These are phyloP conservation scores for Crotalus horridus DNA, from an alignment of 2,113 vertebrate genomes.

Conservation along the genomic window DNA sequence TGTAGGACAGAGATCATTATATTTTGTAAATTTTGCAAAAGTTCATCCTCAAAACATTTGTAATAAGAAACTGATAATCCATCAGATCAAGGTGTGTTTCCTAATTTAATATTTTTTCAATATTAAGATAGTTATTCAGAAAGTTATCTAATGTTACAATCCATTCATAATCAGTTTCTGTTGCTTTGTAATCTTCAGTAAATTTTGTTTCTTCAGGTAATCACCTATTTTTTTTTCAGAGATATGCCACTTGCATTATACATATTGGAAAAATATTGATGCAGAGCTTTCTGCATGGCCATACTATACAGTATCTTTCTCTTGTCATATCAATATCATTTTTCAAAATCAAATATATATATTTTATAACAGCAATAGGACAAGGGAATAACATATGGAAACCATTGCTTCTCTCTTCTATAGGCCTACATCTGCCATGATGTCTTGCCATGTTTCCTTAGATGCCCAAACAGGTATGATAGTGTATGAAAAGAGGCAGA, in stretches of 20 bases:
- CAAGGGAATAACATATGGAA: constrained; percentile 46
- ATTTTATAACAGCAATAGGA: constrained; percentile 42
- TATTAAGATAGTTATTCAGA: not conserved
- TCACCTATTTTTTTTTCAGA: not conserved
- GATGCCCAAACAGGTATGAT: not conserved
- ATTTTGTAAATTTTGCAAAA: not conserved
- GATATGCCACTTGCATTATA: not conserved
- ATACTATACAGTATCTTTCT: not conserved
- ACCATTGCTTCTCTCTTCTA: not conserved
- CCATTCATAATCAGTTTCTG: not conserved
- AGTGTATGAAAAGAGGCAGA: not conserved
- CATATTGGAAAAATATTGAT: not conserved
- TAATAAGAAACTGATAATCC: not conserved
- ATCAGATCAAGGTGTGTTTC: not conserved
- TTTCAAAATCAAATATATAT: constrained; percentile 12
- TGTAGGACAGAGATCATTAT: not conserved
- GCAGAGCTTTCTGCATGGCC: not conserved
- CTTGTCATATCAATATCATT: not conserved
- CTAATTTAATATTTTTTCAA: not conserved
- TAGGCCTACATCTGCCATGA: not conserved
- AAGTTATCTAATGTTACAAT: not conserved
- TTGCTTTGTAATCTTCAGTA: not conserved
- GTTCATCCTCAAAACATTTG: not conserved
- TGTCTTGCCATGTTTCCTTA: not conserved
- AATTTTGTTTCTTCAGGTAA: not conserved